These are phyloP conservation scores for Ligdia adustata DNA, from an alignment of 2,888 invertebrate genomes.

Conservation along the genomic window DNA sequence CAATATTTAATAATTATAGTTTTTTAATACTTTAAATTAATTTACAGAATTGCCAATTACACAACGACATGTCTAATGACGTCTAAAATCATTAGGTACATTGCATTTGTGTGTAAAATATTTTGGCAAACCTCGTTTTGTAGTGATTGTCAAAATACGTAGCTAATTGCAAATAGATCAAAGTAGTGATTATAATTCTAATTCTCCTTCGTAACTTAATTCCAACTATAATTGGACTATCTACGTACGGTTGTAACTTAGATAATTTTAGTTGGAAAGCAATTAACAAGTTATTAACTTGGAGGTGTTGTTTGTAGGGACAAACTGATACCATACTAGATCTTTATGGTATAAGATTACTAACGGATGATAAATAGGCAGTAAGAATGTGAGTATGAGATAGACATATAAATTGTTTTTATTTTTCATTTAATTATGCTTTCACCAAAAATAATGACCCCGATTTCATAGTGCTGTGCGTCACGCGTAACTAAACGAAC, in stretches of 20 bases:
- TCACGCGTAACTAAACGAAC: slow-evolving; percentile 35
- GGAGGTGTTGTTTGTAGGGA: slow-evolving; percentile 2
- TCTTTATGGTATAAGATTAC: background rate
- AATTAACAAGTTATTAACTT: slow-evolving; percentile 16
- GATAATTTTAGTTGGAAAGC: slow-evolving; percentile 19
- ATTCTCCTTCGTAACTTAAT: slow-evolving; percentile 15
- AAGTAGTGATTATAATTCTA: slow-evolving; percentile 11
- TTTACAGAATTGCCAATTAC: no score
- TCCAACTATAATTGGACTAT: slow-evolving; percentile 10
- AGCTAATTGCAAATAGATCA: slow-evolving; percentile 7
- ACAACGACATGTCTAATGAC: no score
- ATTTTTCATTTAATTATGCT: no score
- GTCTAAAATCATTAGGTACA: no score
- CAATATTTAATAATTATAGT: no score
- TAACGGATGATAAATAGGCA: background rate
- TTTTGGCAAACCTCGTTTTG: no score
- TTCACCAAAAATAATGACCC: no score
- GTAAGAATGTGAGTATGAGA: no score
- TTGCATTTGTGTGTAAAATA: no score
- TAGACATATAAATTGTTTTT: no score
- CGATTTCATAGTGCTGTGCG: slow-evolving; percentile 43
- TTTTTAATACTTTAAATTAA: no score
- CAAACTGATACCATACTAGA: background rate
- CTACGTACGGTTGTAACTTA: slow-evolving; percentile 11
- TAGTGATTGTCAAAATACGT: no score